These are phyloP conservation scores for Furnarius figulus DNA, from an alignment of 2,113 vertebrate genomes.

Conservation along the genomic window DNA sequence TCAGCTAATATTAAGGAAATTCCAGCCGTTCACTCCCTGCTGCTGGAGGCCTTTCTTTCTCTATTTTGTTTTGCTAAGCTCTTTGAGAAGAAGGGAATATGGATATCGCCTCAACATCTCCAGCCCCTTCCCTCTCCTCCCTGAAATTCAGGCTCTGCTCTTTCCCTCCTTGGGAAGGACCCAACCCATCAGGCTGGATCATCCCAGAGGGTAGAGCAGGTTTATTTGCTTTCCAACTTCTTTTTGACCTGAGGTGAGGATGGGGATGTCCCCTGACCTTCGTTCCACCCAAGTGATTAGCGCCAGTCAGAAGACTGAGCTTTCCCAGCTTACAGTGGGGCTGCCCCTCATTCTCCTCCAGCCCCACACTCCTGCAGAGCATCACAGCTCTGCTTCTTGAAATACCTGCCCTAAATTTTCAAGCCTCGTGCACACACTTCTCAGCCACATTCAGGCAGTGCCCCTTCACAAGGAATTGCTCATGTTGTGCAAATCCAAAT, in stretches of 20 bases:
- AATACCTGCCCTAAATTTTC: background rate
- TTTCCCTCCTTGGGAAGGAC: background rate
- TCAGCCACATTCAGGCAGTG: background rate
- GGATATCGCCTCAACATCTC: fast-evolving
- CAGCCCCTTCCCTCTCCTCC: background rate
- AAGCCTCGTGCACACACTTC: background rate
- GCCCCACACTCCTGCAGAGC: background rate
- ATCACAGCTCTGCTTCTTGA: background rate
- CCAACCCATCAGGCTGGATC: background rate
- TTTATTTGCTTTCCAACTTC: background rate
- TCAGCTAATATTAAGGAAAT: conserved; percentile 60
- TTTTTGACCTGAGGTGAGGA: background rate
- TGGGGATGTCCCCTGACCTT: background rate
- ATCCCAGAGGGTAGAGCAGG: background rate
- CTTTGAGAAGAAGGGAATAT: background rate
- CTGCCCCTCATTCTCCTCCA: background rate
- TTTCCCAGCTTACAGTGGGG: background rate
- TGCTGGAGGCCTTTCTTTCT: conserved; percentile 37
- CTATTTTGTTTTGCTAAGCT: conserved; percentile 52
- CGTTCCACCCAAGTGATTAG: background rate
- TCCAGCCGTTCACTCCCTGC: conserved; percentile 43
- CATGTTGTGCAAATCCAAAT: fast-evolving
- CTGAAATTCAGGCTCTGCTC: background rate
- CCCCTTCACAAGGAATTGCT: fast-evolving
- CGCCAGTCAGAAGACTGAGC: background rate